Evolutionary conservation across 2,888 invertebrate genomes (phyloP).

Genomic region (Elgonia sp.): DNA sequence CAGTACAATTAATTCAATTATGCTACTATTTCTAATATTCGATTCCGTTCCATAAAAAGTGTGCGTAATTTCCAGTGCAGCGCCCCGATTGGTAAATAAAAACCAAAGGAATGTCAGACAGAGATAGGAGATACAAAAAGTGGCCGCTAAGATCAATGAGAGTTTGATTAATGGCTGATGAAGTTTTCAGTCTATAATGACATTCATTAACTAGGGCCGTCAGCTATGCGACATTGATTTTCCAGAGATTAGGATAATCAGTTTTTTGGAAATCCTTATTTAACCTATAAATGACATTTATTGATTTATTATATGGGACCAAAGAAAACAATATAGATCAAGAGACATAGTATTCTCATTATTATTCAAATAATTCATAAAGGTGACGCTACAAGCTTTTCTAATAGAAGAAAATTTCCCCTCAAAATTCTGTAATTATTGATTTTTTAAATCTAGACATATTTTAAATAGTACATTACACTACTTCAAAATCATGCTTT

Average conservation of each 20-base stretch:
- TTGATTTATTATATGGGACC: background rate
- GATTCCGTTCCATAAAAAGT: background rate
- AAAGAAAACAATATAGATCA: background rate
- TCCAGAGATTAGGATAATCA: background rate
- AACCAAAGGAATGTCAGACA: slow-evolving; percentile 5
- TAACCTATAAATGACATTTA: background rate
- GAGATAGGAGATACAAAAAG: slow-evolving; percentile 30
- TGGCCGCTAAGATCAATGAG: slow-evolving; percentile 6
- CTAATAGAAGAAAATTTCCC: no score
- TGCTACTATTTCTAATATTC: no score
- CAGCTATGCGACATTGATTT: slow-evolving; percentile 12
- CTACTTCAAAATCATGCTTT: no score
- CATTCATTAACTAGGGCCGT: slow-evolving; percentile 2
- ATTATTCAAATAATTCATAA: no score
- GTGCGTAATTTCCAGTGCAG: background rate
- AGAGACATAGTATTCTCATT: no score
- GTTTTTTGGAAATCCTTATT: background rate
- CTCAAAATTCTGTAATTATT: no score
- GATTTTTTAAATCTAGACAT: no score
- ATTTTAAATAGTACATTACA: no score
- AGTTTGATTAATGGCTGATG: slow-evolving; percentile 29
- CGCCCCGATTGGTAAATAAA: slow-evolving; percentile 27
- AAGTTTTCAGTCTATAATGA: slow-evolving; percentile 6
- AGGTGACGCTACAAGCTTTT: no score
- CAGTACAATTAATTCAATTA: no score